Evolutionary conservation across 2,113 vertebrate species (phyloP).

Genomic region (Leiothrix lutea): DNA sequence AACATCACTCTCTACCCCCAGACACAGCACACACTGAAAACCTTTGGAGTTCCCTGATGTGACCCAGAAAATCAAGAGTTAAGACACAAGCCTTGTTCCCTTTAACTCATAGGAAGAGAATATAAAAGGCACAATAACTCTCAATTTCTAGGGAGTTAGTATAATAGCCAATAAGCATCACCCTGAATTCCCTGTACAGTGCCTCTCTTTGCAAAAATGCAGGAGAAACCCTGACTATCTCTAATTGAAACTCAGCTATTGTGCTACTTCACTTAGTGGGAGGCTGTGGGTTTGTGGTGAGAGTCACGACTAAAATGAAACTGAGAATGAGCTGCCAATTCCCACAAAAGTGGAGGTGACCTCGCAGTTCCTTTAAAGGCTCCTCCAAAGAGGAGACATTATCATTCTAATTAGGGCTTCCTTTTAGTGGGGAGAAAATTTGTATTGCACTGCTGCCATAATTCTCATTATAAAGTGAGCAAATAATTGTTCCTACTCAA

Average conservation of each 20-base stretch:
- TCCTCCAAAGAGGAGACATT: neutral
- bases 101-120: neutral
- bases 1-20: neutral
- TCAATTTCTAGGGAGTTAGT: neutral
- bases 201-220: neutral
- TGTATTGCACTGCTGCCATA: neutral
- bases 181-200: neutral
- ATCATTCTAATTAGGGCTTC: conserved; percentile 9
- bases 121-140: neutral
- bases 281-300: neutral
- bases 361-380: neutral
- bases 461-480: neutral
- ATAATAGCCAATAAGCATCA: neutral
- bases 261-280: neutral
- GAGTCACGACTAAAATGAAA: neutral
- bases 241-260: neutral
- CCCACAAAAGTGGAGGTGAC: conserved; percentile 20
- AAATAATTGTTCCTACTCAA: neutral
- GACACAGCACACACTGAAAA: neutral
- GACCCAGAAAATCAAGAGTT: neutral
- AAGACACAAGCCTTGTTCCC: neutral
- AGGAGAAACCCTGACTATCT: neutral
- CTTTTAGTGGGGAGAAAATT: neutral
- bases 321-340: neutral
- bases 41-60: neutral